phyloP scores from a whole-genome alignment of 2,888 invertebrate species.

The Adineta ricciae region DNA sequence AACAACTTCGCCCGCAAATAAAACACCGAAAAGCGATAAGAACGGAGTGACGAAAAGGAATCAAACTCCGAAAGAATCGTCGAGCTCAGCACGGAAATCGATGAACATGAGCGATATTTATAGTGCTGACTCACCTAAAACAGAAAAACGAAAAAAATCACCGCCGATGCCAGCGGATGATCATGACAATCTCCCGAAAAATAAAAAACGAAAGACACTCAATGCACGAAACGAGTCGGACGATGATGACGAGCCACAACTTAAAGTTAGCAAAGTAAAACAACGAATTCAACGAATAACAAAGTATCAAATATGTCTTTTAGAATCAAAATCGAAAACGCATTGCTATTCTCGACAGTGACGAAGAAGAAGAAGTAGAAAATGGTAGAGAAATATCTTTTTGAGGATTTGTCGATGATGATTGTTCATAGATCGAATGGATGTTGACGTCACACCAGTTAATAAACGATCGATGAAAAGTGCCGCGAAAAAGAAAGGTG shows the following conservation, averaged over 20 bases:
- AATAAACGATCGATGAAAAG: neutral
- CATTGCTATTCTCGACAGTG: neutral
- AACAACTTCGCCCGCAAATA: neutral
- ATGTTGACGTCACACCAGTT: neutral
- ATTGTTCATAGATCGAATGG: neutral
- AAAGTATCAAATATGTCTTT: neutral
- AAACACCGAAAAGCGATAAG: neutral
- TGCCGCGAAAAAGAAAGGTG: neutral
- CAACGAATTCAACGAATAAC: too few relatives aligned
- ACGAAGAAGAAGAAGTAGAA: neutral
- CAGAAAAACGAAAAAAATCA: neutral
- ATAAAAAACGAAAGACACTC: constrained; percentile 6
- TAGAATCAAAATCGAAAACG: neutral
- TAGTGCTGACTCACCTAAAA: constrained; percentile 18
- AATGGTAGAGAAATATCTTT: neutral
- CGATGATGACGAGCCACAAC: neutral
- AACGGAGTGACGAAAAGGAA: neutral
- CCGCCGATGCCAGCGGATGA: neutral
- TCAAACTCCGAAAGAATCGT: neutral
- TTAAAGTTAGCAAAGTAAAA: neutral
- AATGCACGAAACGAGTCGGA: neutral
- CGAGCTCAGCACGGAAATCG: neutral
- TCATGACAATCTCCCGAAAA: neutral
- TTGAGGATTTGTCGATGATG: neutral
- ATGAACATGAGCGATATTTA: constrained; percentile 2